Conservation (phyloP, 92 coral and sea anemone genomes). For the Blastomussa wellsi region DNA sequence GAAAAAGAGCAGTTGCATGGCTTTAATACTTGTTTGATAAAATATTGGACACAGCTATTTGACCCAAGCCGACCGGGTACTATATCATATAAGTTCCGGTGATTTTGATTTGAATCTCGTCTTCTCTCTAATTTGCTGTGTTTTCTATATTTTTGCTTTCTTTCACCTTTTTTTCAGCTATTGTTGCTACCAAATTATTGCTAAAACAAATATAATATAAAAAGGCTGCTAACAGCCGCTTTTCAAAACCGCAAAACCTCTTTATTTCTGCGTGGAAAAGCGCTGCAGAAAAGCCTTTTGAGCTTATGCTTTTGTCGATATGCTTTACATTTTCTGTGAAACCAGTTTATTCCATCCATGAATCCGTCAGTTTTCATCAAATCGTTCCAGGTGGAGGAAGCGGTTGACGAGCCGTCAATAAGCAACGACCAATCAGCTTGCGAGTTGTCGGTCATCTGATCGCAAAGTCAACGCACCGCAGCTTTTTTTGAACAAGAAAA, state of each 20-base stretch:
- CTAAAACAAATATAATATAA: constrained; percentile 20
- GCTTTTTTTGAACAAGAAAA: constrained; percentile 45
- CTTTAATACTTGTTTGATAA: neutral
- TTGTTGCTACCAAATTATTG: constrained; percentile 9
- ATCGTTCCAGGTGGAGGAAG: constrained; percentile 7
- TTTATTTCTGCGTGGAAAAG: neutral
- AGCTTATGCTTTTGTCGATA: neutral
- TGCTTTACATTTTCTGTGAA: neutral
- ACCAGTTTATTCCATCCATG: neutral
- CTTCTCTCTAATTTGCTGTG: neutral
- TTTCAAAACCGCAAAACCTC: constrained; percentile 6
- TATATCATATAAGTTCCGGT: neutral
- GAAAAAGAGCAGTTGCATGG: no score
- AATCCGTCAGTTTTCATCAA: constrained; percentile 24
- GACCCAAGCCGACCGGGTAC: neutral
- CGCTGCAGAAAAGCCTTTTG: neutral
- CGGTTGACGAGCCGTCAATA: constrained; percentile 8
- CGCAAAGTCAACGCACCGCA: constrained; percentile 43
- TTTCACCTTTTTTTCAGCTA: constrained; percentile 5
- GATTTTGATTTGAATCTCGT: neutral
- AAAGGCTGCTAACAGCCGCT: constrained; percentile 36
- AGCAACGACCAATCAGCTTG: constrained; percentile 29
- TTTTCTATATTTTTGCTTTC: neutral
- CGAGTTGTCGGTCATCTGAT: constrained; percentile 43
- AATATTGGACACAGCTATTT: neutral